Conservation (phyloP, 2,113 vertebrate genomes). For the Cebus imitator region DNA sequence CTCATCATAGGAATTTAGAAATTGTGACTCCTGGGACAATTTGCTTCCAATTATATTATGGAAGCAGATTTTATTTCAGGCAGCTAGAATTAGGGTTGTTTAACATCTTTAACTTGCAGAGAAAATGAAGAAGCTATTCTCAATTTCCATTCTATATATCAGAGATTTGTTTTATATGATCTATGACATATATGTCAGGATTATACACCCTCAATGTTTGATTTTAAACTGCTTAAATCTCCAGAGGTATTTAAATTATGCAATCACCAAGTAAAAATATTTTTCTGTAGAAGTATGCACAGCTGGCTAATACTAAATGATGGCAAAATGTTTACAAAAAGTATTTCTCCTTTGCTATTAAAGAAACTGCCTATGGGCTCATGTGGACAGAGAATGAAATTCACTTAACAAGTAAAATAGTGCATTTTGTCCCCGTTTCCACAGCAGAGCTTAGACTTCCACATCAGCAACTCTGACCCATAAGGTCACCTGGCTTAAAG, state of each 20-base stretch:
- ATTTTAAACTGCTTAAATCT: not conserved
- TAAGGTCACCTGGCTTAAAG: not conserved
- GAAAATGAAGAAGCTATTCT: not conserved
- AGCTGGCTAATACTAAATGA: not conserved
- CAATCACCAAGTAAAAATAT: not conserved
- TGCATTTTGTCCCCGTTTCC: not conserved
- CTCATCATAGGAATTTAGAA: not conserved
- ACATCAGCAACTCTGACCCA: not conserved
- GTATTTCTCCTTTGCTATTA: not conserved
- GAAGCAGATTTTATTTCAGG: not conserved
- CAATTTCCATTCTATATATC: not conserved
- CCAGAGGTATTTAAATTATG: not conserved
- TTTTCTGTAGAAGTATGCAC: not conserved
- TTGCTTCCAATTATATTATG: not conserved
- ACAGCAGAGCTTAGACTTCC: not conserved
- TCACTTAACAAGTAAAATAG: not conserved
- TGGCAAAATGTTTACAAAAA: not conserved
- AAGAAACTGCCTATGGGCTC: not conserved
- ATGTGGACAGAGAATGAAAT: not conserved
- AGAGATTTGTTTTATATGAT: not conserved
- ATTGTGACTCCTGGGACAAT: not conserved
- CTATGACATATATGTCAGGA: not conserved
- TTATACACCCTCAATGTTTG: not conserved
- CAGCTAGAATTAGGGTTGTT: not conserved
- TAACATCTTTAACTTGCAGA: not conserved